Conservation (phyloP, 2,888 invertebrate genomes). For the Hypselothyrea guttata region DNA sequence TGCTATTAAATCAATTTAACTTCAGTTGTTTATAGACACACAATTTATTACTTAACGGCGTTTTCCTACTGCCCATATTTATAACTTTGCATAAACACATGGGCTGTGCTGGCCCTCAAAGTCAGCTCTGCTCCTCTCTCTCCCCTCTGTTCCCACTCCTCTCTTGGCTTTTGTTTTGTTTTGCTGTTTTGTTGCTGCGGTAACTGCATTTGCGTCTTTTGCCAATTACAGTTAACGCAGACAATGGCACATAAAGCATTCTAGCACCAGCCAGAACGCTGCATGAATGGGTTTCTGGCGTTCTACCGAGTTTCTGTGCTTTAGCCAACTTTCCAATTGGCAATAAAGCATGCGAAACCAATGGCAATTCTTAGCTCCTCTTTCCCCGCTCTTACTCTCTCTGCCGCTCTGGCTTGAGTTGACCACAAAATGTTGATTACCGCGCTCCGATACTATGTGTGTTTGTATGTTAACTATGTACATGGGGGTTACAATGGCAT, state of each 20-base stretch:
- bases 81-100: constrained; percentile 55
- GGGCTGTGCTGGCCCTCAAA: no score
- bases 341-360: constrained; percentile 75
- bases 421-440: constrained; percentile 77
- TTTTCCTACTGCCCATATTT: constrained; percentile 52
- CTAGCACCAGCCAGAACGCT: constrained; percentile 57
- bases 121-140: no score
- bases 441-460: constrained; percentile 47
- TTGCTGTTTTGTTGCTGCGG: constrained; percentile 2
- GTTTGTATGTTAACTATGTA: neutral
- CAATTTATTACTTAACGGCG: constrained; percentile 68
- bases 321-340: constrained; percentile 74
- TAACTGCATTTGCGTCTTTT: constrained; percentile 16
- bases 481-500: constrained; percentile 58
- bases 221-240: constrained; percentile 69
- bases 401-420: constrained; percentile 30
- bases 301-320: constrained; percentile 10
- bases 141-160: neutral
- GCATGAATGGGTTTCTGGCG: constrained; percentile 52
- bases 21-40: constrained; percentile 13
- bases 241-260: constrained; percentile 73
- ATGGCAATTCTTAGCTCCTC: constrained; percentile 52
- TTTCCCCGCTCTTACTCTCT: constrained; percentile 21
- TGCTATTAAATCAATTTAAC: constrained; percentile 57
- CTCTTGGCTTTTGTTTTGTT: neutral